phyloP scores from a whole-genome alignment of 1,140 invertebrate species.

The Bacillus rossius region DNA sequence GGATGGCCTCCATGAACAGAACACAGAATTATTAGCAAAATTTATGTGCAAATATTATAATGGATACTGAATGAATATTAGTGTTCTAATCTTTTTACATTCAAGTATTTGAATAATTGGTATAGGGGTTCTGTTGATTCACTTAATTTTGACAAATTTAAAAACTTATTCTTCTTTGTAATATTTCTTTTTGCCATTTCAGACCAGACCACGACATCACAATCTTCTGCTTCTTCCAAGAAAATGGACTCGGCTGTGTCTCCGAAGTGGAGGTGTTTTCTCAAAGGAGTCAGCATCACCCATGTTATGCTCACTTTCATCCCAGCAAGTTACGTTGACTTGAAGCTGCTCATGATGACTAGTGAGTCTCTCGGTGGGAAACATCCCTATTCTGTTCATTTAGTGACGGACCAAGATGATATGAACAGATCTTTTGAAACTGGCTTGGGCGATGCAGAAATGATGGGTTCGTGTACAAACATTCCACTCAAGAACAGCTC shows the following conservation, averaged over 20 bases:
- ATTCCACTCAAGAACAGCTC: neutral
- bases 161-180: too few relatives aligned
- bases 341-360: slow-evolving; percentile 43
- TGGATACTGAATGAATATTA: too few relatives aligned
- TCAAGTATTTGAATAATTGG: too few relatives aligned
- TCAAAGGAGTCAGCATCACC: slow-evolving; percentile 55
- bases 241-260: too few relatives aligned
- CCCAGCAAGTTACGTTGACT: slow-evolving; percentile 54
- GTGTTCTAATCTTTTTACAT: too few relatives aligned
- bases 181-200: neutral
- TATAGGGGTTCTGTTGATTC: too few relatives aligned
- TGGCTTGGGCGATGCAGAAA: neutral
- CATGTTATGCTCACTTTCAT: slow-evolving; percentile 65
- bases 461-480: neutral
- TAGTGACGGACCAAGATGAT: neutral
- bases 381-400: neutral
- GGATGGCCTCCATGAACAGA: too few relatives aligned
- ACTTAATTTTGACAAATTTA: too few relatives aligned
- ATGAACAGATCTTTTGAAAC: neutral
- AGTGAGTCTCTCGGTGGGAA: neutral
- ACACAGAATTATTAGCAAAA: too few relatives aligned
- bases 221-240: too few relatives aligned
- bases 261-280: slow-evolving; percentile 58
- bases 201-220: slow-evolving; percentile 5
- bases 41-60: too few relatives aligned